phyloP scores from a whole-genome alignment of 2,888 invertebrate species.

The Lasioglossum oenotherae region DNA sequence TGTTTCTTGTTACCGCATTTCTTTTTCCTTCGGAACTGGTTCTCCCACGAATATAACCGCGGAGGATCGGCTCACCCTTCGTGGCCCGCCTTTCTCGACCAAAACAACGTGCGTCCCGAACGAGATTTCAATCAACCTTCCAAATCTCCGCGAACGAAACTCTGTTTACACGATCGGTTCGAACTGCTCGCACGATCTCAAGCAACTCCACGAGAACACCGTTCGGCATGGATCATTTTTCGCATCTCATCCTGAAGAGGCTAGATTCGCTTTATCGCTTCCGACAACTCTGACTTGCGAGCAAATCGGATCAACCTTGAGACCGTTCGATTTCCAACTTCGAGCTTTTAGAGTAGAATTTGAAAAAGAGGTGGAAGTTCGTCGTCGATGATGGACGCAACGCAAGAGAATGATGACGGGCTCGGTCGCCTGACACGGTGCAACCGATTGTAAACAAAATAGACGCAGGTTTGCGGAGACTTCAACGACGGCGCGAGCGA shows the following conservation, averaged over 20 bases:
- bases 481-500: neutral
- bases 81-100: neutral
- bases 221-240: neutral
- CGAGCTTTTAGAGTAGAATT: neutral
- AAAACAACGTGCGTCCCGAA: neutral
- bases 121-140: neutral
- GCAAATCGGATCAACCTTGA: neutral
- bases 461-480: neutral
- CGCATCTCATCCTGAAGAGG: neutral
- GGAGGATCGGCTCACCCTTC: neutral
- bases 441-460: neutral
- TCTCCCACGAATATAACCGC: neutral
- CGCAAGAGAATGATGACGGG: neutral
- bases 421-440: neutral
- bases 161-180: neutral
- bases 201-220: neutral
- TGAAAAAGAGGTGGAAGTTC: no score
- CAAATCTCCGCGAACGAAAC: neutral
- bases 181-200: neutral
- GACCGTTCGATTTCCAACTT: neutral
- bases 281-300: neutral
- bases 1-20: conserved; percentile 63
- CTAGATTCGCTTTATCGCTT: neutral
- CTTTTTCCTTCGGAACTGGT: conserved; percentile 40
- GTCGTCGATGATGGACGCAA: neutral